Evolutionary conservation across 2,113 vertebrate species (phyloP).

Genomic region (Corydoras sp.): DNA sequence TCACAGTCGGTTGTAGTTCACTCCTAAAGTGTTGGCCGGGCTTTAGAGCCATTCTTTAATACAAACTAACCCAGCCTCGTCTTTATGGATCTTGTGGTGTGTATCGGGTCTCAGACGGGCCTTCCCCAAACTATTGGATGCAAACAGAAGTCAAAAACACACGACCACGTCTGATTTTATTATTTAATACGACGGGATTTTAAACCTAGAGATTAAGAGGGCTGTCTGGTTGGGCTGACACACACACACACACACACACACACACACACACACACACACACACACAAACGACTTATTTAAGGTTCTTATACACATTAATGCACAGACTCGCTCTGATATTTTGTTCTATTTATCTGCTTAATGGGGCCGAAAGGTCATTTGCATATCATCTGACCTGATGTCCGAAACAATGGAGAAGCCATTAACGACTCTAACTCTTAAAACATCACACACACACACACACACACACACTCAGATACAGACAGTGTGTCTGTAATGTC

Average conservation of each 20-base stretch:
- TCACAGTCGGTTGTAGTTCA: too few relatives aligned
- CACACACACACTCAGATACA: slow-evolving; percentile 7
- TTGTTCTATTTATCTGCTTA: slow-evolving; percentile 31
- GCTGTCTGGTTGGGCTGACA: too few relatives aligned
- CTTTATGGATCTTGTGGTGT: too few relatives aligned
- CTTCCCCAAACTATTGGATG: too few relatives aligned
- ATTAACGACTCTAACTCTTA: slow-evolving; percentile 31
- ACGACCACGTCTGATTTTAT: too few relatives aligned
- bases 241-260: slow-evolving; percentile 32
- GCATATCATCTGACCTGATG: slow-evolving; percentile 21
- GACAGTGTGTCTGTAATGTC: slow-evolving; percentile 32
- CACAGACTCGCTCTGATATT: slow-evolving; percentile 28
- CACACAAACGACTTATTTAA: not conserved
- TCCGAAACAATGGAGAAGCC: slow-evolving; percentile 23
- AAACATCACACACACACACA: slow-evolving; percentile 20
- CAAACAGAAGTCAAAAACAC: too few relatives aligned
- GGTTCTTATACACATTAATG: slow-evolving; percentile 29
- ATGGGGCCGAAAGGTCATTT: slow-evolving; percentile 23
- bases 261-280: slow-evolving; percentile 5
- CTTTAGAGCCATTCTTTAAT: too few relatives aligned
- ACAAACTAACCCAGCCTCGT: too few relatives aligned
- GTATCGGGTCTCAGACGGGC: too few relatives aligned
- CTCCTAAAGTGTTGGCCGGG: too few relatives aligned
- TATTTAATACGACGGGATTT: too few relatives aligned
- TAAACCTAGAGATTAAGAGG: too few relatives aligned